These are phyloP conservation scores for Origma solitaria DNA, from an alignment of 2,113 vertebrate species.

Conservation along the genomic window DNA sequence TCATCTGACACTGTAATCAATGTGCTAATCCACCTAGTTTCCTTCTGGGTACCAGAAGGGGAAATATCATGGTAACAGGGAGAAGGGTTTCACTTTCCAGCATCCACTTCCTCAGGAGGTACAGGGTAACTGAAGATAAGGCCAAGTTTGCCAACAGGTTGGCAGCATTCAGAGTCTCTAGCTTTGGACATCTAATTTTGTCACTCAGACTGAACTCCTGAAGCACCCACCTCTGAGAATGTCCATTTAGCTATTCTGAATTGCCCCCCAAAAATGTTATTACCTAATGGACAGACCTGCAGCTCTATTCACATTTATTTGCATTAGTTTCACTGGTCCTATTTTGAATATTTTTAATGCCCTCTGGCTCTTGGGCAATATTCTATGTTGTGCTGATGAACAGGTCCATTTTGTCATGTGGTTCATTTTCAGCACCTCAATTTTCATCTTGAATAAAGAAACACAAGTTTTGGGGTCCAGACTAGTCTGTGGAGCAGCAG, in stretches of 20 bases:
- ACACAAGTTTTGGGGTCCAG: neutral
- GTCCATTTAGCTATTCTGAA: neutral
- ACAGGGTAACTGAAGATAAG: neutral
- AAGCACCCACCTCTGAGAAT: neutral
- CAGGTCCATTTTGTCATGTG: accelerated
- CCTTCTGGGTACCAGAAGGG: neutral
- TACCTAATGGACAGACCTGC: neutral
- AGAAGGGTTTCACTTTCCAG: neutral
- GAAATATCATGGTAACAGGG: neutral
- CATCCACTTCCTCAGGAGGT: neutral
- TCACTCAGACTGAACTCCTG: neutral
- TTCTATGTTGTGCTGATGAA: neutral
- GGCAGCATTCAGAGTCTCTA: neutral
- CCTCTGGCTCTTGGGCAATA: neutral
- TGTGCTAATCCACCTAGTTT: neutral
- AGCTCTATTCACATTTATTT: neutral
- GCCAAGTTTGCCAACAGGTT: neutral
- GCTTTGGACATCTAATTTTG: neutral
- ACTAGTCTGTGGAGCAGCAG: neutral
- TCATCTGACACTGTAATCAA: neutral
- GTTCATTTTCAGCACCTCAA: neutral
- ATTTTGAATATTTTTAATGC: neutral
- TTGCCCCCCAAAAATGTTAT: neutral
- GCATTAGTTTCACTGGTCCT: neutral
- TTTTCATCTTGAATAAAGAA: neutral